These are phyloP conservation scores for Eremophila alpestris DNA, from an alignment of 2,797 vertebrate genomes.

Conservation along the genomic window DNA sequence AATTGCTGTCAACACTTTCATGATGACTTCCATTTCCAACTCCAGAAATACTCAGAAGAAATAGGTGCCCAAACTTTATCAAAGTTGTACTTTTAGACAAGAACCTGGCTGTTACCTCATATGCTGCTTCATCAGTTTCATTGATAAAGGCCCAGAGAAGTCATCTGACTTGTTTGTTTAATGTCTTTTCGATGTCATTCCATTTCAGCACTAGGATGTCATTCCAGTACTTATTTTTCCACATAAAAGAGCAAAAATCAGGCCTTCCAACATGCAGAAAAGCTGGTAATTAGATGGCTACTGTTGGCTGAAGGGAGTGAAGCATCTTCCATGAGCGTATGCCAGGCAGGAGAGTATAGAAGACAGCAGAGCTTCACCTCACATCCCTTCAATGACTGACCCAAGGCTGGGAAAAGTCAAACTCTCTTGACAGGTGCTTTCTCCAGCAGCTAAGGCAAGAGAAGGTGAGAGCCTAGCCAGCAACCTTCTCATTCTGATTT, in stretches of 20 bases:
- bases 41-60: slow-evolving; percentile 38
- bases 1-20: slow-evolving; percentile 43
- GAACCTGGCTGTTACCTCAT: slow-evolving; percentile 1
- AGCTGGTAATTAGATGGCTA: neutral
- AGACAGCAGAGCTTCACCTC: neutral
- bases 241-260: neutral
- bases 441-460: neutral
- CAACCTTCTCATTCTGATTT: neutral
- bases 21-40: slow-evolving; percentile 13
- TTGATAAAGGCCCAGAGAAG: neutral
- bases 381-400: neutral
- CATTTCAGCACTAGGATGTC: neutral
- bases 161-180: neutral
- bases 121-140: neutral
- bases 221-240: neutral
- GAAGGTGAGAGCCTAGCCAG: neutral
- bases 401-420: neutral
- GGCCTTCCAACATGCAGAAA: neutral
- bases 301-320: neutral
- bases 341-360: neutral
- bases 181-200: neutral
- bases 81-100: neutral
- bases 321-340: neutral
- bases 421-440: neutral
- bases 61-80: slow-evolving; percentile 18